Percentiles rank a stretch among this genome's conserved stretches.
Evolutionary conservation across 1,140 invertebrate genomes (phyloP).

Genomic region (Drosophila serrata): DNA sequence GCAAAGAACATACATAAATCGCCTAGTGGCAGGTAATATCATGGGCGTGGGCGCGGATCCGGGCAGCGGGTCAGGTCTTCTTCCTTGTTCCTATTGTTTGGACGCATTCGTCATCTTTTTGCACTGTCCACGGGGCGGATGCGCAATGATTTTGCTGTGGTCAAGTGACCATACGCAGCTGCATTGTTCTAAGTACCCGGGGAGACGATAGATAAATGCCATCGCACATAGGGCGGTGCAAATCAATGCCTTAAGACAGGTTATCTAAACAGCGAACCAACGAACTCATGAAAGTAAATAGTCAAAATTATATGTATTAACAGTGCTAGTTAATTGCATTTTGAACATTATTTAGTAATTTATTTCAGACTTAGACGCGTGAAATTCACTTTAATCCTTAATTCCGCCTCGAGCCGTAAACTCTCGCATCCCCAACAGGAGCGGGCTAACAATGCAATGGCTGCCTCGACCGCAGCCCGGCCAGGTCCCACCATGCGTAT

Average conservation of each 20-base stretch:
- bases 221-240: background rate
- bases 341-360: background rate
- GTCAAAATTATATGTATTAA: too few relatives aligned
- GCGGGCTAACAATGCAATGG: background rate
- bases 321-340: too few relatives aligned
- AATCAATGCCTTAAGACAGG: background rate
- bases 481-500: slow-evolving; percentile 30
- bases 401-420: background rate
- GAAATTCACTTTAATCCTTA: too few relatives aligned
- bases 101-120: slow-evolving; percentile 14
- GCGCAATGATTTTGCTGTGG: slow-evolving; percentile 45
- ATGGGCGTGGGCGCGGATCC: slow-evolving; percentile 6
- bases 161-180: slow-evolving; percentile 40
- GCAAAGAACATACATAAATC: slow-evolving; percentile 40
- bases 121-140: slow-evolving; percentile 37
- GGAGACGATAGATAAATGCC: slow-evolving; percentile 1
- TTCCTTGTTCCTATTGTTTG: slow-evolving; percentile 9
- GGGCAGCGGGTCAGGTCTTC: slow-evolving; percentile 13
- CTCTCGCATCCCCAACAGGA: background rate
- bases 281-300: too few relatives aligned
- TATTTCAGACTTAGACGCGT: too few relatives aligned
- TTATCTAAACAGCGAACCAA: background rate
- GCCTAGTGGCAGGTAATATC: slow-evolving; percentile 30
- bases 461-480: slow-evolving; percentile 1
- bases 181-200: slow-evolving; percentile 27